Evolutionary conservation across 2,888 invertebrate genomes (phyloP), one percentile per base, ranked within the genome.

Genomic region (Clepsis dumicolana): DNA sequence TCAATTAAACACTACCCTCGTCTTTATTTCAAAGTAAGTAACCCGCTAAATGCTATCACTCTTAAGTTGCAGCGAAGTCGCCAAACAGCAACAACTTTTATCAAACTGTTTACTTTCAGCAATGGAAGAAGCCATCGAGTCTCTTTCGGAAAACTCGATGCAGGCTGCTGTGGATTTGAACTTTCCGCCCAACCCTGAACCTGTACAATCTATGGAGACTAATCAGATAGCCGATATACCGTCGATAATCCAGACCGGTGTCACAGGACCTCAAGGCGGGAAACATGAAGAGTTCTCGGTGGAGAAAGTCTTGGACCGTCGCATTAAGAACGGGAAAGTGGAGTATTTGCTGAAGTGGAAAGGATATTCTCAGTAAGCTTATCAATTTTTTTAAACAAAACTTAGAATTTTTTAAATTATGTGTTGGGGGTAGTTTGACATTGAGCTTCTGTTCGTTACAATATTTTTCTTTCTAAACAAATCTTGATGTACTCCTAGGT

Each of bases 291-390:
- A 96, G 76, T 96, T 95, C 78, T 95, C 95, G 0, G 97, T 97
- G 0, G 97, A 97, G 80, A 96, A 96, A 80, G 95, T 97, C 25
- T 85, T 97, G 18, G 96, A 96, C 79, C 94, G 95, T 73, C 88
- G 96, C 76, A 94, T 94, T 12, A 92, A 95, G 71, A 95, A 95
- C 77, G 97, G 96, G 0, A 96, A 95, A 85, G 95, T 96, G 0
- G 95, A 95, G 84, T 96, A 95, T 80, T 84, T 95, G 35, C 78
- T 96, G 18, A 96, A 95, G 80, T 96, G 95, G 96, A 95, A 94
- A 84, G 95, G 95, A 3, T 96, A 95, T 81, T 94, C 94, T 25
- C 89, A 95, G 95, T 95, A 88, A 89, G 93, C 86, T 38, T 14
- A 4, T 38, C 14, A 14, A 38, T 4, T 38, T n/a, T 38, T 38